These are phyloP conservation scores for Poecile atricapillus DNA, from an alignment of 2,113 vertebrate species.

Conservation along the genomic window DNA sequence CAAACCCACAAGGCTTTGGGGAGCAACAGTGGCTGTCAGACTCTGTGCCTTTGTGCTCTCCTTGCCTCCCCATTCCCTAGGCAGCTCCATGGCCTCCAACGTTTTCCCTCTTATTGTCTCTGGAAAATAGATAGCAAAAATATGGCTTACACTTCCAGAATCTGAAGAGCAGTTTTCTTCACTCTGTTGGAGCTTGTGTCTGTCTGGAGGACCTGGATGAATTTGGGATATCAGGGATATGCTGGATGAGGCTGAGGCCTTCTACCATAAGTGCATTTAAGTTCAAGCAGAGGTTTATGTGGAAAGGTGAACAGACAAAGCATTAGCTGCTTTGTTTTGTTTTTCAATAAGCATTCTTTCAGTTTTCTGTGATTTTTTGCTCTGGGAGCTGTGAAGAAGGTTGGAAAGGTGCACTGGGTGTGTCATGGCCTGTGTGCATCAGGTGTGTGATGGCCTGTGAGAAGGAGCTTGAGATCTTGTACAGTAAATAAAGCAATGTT, in stretches of 20 bases:
- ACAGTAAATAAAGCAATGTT: neutral
- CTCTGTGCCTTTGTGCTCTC: neutral
- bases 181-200: neutral
- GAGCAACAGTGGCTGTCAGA: neutral
- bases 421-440: neutral
- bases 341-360: neutral
- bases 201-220: neutral
- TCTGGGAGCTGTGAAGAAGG: neutral
- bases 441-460: neutral
- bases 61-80: neutral
- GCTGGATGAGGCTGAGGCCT: neutral
- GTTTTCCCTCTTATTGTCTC: neutral
- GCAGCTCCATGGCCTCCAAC: neutral
- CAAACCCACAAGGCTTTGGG: neutral
- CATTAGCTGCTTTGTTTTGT: neutral
- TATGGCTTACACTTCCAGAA: neutral
- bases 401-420: neutral
- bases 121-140: neutral
- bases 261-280: neutral
- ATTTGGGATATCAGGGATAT: rapidly evolving
- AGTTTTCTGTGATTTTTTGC: neutral
- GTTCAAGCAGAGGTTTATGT: neutral
- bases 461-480: neutral
- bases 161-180: neutral
- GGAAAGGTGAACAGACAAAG: neutral